These are phyloP conservation scores for Sardina pilchardus DNA, from an alignment of 2,113 vertebrate species.

Conservation along the genomic window DNA sequence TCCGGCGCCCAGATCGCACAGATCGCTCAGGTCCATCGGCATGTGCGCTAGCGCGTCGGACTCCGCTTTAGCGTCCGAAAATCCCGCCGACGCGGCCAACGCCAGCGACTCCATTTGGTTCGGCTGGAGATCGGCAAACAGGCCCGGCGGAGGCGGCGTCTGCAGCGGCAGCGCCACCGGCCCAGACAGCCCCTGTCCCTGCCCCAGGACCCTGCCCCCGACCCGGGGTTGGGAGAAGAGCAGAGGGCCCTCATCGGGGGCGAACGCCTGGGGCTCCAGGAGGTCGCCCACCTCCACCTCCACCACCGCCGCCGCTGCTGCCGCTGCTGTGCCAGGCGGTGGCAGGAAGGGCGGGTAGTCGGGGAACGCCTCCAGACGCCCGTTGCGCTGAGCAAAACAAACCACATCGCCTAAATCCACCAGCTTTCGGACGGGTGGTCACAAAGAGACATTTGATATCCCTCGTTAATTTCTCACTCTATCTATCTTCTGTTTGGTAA, in stretches of 20 bases:
- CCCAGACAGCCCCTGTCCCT: constrained; percentile 40
- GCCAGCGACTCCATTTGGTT: constrained; percentile 42
- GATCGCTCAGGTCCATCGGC: neutral
- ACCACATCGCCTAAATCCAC: constrained; percentile 41
- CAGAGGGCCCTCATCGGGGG: constrained; percentile 47
- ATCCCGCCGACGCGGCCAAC: constrained; percentile 23
- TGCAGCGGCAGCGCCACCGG: constrained; percentile 21
- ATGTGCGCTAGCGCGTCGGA: neutral
- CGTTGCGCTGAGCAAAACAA: constrained; percentile 63
- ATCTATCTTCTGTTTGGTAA: neutral
- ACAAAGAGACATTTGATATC: neutral
- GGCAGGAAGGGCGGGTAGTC: constrained; percentile 59
- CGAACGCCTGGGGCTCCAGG: constrained; percentile 51
- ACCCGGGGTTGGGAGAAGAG: constrained; percentile 38
- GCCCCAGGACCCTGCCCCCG: constrained; percentile 48
- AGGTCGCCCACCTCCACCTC: too few relatives aligned
- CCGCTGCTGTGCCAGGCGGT: constrained; percentile 21
- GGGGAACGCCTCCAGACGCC: constrained; percentile 65
- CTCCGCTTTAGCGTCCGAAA: constrained; percentile 36
- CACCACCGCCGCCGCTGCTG: constrained; percentile 23
- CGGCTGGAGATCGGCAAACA: constrained; percentile 45
- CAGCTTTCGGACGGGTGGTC: neutral
- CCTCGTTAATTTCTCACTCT: neutral
- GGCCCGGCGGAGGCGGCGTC: constrained; percentile 9
- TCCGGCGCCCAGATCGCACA: neutral